Evolutionary conservation across 2,797 vertebrate species (phyloP).

Genomic region (Cossypha heuglini): DNA sequence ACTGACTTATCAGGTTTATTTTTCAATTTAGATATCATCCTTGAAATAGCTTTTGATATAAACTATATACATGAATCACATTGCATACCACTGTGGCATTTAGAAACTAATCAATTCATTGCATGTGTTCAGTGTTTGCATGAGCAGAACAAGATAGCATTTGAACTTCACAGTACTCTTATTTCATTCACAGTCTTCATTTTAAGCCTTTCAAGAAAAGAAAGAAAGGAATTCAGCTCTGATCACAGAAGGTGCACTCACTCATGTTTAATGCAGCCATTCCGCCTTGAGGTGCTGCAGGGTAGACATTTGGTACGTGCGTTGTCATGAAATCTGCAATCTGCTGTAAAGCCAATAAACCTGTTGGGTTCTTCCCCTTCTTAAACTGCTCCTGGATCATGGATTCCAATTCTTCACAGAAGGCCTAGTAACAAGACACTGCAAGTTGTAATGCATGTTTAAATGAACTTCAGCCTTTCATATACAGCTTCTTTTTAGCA

Average conservation of each 20-base stretch:
- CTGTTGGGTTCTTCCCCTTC: constrained; percentile 96
- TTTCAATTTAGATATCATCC: background rate
- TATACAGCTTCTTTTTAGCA: background rate
- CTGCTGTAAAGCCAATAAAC: constrained; percentile 94
- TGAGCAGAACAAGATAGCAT: background rate
- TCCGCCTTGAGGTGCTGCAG: constrained; percentile 92
- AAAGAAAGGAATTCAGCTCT: background rate
- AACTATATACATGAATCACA: background rate
- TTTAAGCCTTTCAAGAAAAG: background rate
- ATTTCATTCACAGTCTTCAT: background rate
- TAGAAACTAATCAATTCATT: background rate
- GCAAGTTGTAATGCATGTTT: background rate
- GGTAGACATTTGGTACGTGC: constrained; percentile 91
- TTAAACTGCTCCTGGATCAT: constrained; percentile 99
- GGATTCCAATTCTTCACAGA: constrained; percentile 97
- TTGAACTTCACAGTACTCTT: background rate
- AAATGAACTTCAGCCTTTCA: background rate
- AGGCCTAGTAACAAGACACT: constrained; percentile 79
- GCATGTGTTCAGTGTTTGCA: background rate
- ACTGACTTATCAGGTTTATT: background rate
- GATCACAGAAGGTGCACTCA: constrained; percentile 72
- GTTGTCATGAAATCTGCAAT: constrained; percentile 98
- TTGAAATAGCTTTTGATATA: background rate
- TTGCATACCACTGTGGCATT: background rate
- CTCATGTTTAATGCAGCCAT: constrained; percentile 98